These are phyloP conservation scores for Lepidochrysops patricia DNA, from an alignment of 2,888 invertebrate genomes.

Conservation along the genomic window DNA sequence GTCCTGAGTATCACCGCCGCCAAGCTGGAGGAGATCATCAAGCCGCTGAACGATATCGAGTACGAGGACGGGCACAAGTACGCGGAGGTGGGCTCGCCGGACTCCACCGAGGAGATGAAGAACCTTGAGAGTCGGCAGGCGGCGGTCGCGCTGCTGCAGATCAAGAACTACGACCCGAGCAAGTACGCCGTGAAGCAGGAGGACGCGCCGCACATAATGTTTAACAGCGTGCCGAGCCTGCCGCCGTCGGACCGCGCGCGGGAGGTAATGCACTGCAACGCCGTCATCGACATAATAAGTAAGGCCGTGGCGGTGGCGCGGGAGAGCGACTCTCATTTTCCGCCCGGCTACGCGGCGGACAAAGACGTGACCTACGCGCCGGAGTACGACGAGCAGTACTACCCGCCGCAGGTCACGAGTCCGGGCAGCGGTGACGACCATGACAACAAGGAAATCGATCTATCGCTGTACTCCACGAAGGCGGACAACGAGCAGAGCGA, in stretches of 20 bases:
- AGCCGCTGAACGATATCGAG: slow-evolving; percentile 54
- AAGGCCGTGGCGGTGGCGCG: slow-evolving; percentile 69
- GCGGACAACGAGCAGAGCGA: slow-evolving; percentile 49
- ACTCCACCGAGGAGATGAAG: slow-evolving; percentile 71
- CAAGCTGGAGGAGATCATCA: slow-evolving; percentile 74
- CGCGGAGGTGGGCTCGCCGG: slow-evolving; percentile 62
- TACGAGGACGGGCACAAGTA: slow-evolving; percentile 57
- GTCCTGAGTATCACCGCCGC: slow-evolving; percentile 72
- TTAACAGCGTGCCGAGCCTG: slow-evolving; percentile 73
- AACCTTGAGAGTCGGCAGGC: slow-evolving; percentile 69
- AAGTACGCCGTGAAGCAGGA: slow-evolving; percentile 62
- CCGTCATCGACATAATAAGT: slow-evolving; percentile 69
- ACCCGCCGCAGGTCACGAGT: slow-evolving; percentile 35
- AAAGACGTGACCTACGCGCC: slow-evolving; percentile 41
- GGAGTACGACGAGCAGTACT: slow-evolving; percentile 59
- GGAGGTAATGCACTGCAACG: slow-evolving; percentile 70
- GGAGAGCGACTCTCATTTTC: slow-evolving; percentile 58
- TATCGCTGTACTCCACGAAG: slow-evolving; percentile 61
- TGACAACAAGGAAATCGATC: slow-evolving; percentile 66
- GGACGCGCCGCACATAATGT: slow-evolving; percentile 72
- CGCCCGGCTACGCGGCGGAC: slow-evolving; percentile 42
- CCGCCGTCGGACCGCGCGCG: slow-evolving; percentile 71
- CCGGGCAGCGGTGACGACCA: slow-evolving; percentile 55
- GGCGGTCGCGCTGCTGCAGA: slow-evolving; percentile 67
- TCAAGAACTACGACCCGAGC: slow-evolving; percentile 68